Evolutionary conservation across 2,797 vertebrate genomes (phyloP).

Genomic region (Muscicapa comitata): DNA sequence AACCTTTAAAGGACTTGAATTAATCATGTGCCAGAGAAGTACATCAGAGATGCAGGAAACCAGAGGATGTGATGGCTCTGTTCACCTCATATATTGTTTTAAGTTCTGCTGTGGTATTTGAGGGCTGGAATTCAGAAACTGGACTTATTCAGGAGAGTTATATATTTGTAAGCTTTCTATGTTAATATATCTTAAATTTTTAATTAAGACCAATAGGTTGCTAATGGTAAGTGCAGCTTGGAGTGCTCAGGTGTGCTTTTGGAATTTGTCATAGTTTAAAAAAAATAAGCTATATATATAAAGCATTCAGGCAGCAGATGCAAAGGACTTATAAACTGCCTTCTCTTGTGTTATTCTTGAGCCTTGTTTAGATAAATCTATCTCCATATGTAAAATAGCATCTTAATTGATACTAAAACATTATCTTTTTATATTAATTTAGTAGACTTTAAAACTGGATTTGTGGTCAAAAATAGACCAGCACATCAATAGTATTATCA

Average conservation of each 20-base stretch:
- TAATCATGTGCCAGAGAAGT: neutral
- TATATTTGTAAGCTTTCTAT: neutral
- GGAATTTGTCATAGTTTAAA: neutral
- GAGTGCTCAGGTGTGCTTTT: neutral
- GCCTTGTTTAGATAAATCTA: neutral
- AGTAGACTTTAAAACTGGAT: neutral
- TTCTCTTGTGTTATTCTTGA: neutral
- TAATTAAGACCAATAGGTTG: neutral
- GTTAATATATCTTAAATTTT: neutral
- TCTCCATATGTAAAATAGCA: neutral
- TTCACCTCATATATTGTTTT: neutral
- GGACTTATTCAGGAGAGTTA: neutral
- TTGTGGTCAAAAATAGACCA: neutral
- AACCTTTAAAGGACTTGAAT: neutral
- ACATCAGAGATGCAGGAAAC: neutral
- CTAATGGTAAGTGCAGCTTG: neutral
- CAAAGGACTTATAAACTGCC: neutral
- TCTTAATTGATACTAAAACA: neutral
- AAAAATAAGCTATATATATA: no score
- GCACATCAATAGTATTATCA: neutral
- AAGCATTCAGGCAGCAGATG: neutral
- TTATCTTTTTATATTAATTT: neutral
- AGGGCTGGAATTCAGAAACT: neutral
- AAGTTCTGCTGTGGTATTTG: neutral
- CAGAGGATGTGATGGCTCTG: neutral